A percentile compares a stretch with the other conserved stretches of the same genome.
Evolutionary conservation across 2,888 invertebrate genomes (phyloP).

Genomic region (Pyrrhia umbra): DNA sequence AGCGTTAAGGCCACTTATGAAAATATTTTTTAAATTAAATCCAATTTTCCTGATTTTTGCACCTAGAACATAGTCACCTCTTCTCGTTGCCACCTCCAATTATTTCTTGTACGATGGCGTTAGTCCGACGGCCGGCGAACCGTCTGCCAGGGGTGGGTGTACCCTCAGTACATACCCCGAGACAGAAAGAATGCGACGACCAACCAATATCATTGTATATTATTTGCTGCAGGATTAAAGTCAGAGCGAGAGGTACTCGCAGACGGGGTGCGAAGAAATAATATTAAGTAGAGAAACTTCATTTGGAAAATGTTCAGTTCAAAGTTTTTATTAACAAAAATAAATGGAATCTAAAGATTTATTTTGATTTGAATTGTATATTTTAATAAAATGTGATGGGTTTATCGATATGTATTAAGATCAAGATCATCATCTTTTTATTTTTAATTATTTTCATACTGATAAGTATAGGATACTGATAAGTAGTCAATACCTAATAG

Average conservation of each 20-base stretch:
- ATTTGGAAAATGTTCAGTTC: conserved; percentile 27
- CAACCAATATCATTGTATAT: conserved; percentile 70
- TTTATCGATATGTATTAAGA: neutral
- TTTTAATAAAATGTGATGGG: neutral
- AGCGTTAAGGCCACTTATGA: too few relatives aligned
- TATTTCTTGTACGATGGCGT: conserved; percentile 29
- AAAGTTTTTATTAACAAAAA: conserved; percentile 29
- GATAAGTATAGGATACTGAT: too few relatives aligned
- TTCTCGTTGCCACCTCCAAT: conserved; percentile 42
- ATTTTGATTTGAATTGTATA: conserved; percentile 7
- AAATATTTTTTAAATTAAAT: too few relatives aligned
- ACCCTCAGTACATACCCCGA: conserved; percentile 64
- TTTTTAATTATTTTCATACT: too few relatives aligned
- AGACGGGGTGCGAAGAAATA: conserved; percentile 34
- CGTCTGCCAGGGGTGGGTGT: conserved; percentile 76
- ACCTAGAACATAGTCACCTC: too few relatives aligned
- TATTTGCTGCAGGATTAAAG: conserved; percentile 60
- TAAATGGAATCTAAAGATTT: conserved; percentile 1
- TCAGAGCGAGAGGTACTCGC: conserved; percentile 39
- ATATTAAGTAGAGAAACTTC: conserved; percentile 35
- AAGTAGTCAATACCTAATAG: too few relatives aligned
- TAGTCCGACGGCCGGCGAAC: conserved; percentile 59
- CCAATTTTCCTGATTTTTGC: too few relatives aligned
- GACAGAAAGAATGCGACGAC: conserved; percentile 74
- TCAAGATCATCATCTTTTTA: neutral